Evolutionary conservation across 2,888 invertebrate species (phyloP).

Genomic region (Hipparchia semele): DNA sequence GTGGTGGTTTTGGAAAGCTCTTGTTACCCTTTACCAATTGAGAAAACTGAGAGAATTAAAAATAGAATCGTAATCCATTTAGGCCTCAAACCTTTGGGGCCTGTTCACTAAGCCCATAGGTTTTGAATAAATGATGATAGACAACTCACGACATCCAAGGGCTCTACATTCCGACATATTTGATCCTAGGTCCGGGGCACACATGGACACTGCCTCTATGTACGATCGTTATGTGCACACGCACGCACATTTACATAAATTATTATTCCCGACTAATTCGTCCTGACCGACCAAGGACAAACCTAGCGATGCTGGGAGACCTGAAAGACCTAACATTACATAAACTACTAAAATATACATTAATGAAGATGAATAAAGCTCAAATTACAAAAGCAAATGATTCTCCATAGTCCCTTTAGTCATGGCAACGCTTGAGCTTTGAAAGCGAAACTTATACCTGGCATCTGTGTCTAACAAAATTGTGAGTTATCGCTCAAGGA

Average conservation of each 20-base stretch:
- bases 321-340: constrained; percentile 60
- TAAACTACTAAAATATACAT: constrained; percentile 41
- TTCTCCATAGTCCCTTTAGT: constrained; percentile 53
- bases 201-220: constrained; percentile 35
- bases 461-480: constrained; percentile 34
- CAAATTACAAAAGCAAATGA: constrained; percentile 36
- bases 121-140: constrained; percentile 35
- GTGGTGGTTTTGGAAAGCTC: no score
- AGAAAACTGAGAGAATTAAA: background rate
- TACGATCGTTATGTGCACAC: constrained; percentile 41
- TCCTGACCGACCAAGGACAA: constrained; percentile 78
- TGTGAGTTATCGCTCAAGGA: constrained; percentile 34
- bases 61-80: constrained; percentile 11
- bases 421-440: constrained; percentile 54
- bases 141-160: constrained; percentile 12
- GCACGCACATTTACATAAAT: constrained; percentile 76
- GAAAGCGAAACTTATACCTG: constrained; percentile 82
- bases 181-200: constrained; percentile 37
- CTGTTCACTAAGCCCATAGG: constrained; percentile 28
- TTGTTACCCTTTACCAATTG: no score
- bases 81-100: constrained; percentile 22
- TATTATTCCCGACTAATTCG: constrained; percentile 82
- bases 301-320: constrained; percentile 59
- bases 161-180: constrained; percentile 23
- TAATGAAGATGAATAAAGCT: constrained; percentile 33